These are phyloP conservation scores for Melanogrammus aeglefinus DNA, from an alignment of 2,797 vertebrate species.

Conservation along the genomic window DNA sequence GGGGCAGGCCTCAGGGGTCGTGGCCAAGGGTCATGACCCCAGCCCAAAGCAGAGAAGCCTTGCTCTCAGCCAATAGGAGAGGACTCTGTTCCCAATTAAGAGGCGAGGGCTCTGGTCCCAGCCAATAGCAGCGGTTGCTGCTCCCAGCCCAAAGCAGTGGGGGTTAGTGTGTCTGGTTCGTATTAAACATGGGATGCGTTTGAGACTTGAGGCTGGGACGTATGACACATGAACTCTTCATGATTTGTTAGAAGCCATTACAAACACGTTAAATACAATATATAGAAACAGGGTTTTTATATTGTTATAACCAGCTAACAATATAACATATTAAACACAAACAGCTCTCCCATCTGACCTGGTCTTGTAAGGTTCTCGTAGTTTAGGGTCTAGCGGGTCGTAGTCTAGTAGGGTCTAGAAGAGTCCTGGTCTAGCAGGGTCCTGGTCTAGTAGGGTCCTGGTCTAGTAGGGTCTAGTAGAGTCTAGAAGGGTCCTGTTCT, in stretches of 20 bases:
- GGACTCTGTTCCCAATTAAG: background rate
- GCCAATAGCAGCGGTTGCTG: background rate
- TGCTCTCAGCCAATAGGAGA: background rate
- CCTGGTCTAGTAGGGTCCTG: background rate
- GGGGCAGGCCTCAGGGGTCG: background rate
- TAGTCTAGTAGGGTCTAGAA: background rate
- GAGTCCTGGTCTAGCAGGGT: background rate
- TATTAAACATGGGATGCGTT: background rate
- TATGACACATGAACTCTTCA: background rate
- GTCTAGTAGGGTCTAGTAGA: no score
- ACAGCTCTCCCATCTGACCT: background rate
- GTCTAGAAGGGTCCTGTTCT: background rate
- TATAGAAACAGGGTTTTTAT: background rate
- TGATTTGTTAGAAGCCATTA: background rate
- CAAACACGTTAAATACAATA: background rate
- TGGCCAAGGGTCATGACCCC: background rate
- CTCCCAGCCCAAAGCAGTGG: background rate
- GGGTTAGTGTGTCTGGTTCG: background rate
- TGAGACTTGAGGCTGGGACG: background rate
- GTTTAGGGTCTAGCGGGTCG: background rate
- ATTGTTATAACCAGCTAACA: no score
- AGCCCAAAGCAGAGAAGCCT: background rate
- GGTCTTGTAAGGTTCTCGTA: background rate
- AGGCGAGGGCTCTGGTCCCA: background rate
- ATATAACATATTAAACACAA: no score